Percentiles rank a stretch among this genome's conserved stretches.
Evolutionary conservation across 2,888 invertebrate species (phyloP).

Genomic region (Axea sp.): DNA sequence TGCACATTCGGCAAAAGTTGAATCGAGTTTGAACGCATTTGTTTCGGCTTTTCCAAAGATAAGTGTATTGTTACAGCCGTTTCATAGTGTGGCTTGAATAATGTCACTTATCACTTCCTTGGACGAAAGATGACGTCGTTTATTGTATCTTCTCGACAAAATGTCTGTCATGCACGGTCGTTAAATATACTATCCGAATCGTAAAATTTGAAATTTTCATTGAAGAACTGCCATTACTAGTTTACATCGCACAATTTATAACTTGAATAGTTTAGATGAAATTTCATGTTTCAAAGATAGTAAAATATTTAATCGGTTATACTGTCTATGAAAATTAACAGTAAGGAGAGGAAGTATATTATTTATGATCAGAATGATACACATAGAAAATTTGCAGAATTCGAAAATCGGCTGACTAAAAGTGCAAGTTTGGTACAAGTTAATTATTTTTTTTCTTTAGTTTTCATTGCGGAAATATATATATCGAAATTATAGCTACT

Average conservation of each 20-base stretch:
- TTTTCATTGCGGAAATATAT: too few relatives aligned
- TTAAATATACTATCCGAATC: conserved; percentile 3
- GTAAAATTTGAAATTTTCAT: neutral
- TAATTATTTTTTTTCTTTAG: too few relatives aligned
- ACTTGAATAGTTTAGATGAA: neutral
- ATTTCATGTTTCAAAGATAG: neutral
- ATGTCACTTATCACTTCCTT: conserved; percentile 15
- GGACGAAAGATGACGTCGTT: conserved; percentile 2
- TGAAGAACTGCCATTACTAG: too few relatives aligned
- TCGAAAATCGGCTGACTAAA: too few relatives aligned
- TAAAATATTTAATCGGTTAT: too few relatives aligned
- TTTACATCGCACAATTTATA: neutral
- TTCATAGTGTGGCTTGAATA: neutral
- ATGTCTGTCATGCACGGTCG: neutral
- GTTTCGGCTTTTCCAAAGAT: conserved; percentile 17
- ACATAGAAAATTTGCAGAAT: too few relatives aligned
- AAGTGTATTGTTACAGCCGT: conserved; percentile 4
- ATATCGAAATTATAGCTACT: too few relatives aligned
- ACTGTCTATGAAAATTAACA: too few relatives aligned
- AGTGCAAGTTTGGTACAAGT: too few relatives aligned
- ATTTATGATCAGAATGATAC: too few relatives aligned
- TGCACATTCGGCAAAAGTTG: conserved; percentile 15
- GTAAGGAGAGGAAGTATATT: too few relatives aligned
- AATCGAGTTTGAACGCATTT: conserved; percentile 9
- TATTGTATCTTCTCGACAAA: neutral